Evolutionary conservation across 2,113 vertebrate species (phyloP), one percentile per base, ranked within the genome.

Genomic region (Pteropus alecto): DNA sequence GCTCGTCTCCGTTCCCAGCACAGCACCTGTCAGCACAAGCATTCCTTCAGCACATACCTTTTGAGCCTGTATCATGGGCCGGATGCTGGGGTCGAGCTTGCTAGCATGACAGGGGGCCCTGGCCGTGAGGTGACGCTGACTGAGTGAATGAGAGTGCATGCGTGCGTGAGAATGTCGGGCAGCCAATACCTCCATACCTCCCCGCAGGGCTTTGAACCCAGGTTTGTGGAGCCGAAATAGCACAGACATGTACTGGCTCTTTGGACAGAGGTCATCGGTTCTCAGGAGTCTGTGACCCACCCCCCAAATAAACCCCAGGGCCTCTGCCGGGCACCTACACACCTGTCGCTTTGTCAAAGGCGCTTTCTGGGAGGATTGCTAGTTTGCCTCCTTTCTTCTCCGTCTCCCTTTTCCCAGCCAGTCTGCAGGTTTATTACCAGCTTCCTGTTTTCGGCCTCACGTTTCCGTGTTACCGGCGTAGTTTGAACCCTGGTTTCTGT

Each of bases 1-100:
- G 63, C 18, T 3, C 33, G 3, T 5, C 26, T 43, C 41, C n/a
- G 28, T 14, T 19, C 30, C 73, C 48, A 13, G 82, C 67, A 14
- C 46, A 12, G 86, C 94, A 86, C 94, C 78, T 86, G 93, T 84
- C 77, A 16, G 70, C n/a, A 35, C 51, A 33, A 24, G 70, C 67
- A 33, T 65, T 22, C 56, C 3, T 60, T 35, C 51, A 22, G 0
- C 26, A 28, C 2, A 0, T 13, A 2, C 10, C 46, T 3, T 0
- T 16, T 1, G 89, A n/a, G 58, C 51, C 21, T 43, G 35, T 18
- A 0, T 0, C 24, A 2, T 13, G 71, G 33, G 9, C 74, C 10
- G 67, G 91, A 1, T 71, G 77, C 56, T 16, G 76, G 18, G 68
- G 35, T 3, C 7, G 22, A n/a, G 74, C 38, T 46, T 48, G 65